These are phyloP conservation scores for Sepiola atlantica DNA, from an alignment of 2,888 invertebrate species.

Conservation along the genomic window DNA sequence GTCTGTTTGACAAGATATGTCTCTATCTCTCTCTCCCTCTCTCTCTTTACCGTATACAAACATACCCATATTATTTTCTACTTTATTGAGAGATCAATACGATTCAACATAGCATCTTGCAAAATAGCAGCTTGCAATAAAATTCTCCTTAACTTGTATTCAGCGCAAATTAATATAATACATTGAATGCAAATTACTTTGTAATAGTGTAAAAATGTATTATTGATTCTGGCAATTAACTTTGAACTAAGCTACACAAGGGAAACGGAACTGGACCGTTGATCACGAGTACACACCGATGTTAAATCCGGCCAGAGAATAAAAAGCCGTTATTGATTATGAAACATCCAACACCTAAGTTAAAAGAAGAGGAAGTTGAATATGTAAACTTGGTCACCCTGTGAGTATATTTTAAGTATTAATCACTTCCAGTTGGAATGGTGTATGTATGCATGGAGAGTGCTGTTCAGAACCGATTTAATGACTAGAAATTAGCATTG, in stretches of 20 bases:
- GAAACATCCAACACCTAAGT: not conserved
- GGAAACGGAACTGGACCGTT: not conserved
- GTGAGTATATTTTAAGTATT: not conserved
- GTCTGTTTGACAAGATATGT: too few species aligned
- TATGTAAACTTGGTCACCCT: not conserved
- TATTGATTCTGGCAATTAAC: slow-evolving; percentile 32
- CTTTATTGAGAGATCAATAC: not conserved
- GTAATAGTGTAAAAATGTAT: not conserved
- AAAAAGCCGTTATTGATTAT: not conserved
- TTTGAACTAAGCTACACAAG: not conserved
- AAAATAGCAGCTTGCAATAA: not conserved
- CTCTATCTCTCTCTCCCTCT: too few species aligned
- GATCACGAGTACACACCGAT: not conserved
- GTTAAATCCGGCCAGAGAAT: not conserved
- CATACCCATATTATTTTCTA: not conserved
- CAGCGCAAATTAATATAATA: not conserved
- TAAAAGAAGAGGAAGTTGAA: not conserved
- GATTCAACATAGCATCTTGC: not conserved
- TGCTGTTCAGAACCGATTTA: not conserved
- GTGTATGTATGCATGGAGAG: not conserved
- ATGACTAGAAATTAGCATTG: not conserved
- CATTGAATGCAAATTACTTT: not conserved
- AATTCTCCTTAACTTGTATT: not conserved
- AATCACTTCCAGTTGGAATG: not conserved
- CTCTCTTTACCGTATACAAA: too few species aligned